These are phyloP conservation scores for Jacana jacana DNA, from an alignment of 2,113 vertebrate genomes.

Conservation along the genomic window DNA sequence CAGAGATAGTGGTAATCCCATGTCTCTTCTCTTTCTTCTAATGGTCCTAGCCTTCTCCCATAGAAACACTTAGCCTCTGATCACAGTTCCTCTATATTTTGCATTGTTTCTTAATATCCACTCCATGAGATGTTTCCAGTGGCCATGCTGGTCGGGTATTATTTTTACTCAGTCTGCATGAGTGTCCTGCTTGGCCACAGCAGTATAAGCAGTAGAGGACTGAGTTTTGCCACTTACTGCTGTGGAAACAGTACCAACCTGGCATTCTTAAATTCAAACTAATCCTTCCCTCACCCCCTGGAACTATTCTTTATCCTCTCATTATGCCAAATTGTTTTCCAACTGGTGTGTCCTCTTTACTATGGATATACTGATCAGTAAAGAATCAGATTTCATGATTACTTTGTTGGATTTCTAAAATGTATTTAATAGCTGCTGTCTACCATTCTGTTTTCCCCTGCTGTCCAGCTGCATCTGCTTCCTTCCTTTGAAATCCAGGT, in stretches of 20 bases:
- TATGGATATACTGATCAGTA: conserved; percentile 14
- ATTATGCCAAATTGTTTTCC: neutral
- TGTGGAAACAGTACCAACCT: neutral
- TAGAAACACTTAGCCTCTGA: neutral
- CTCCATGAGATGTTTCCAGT: neutral
- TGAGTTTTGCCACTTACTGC: neutral
- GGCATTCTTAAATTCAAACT: neutral
- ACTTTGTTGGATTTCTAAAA: neutral
- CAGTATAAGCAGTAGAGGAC: neutral
- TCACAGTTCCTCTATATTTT: neutral
- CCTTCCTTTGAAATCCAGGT: neutral
- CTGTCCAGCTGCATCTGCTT: neutral
- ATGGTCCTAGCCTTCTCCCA: neutral
- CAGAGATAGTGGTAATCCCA: neutral
- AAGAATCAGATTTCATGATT: neutral
- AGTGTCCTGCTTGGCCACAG: neutral
- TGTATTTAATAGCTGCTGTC: neutral
- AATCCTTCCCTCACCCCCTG: neutral
- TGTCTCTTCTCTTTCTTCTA: neutral
- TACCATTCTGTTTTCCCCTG: neutral
- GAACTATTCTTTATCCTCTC: neutral
- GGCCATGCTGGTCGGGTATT: neutral
- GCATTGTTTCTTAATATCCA: neutral
- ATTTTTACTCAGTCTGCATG: neutral
- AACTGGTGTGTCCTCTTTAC: neutral